Percentiles rank a stretch among this genome's conserved stretches.
Conservation (phyloP, 2,797 vertebrate species). For the Esox lucius region DNA sequence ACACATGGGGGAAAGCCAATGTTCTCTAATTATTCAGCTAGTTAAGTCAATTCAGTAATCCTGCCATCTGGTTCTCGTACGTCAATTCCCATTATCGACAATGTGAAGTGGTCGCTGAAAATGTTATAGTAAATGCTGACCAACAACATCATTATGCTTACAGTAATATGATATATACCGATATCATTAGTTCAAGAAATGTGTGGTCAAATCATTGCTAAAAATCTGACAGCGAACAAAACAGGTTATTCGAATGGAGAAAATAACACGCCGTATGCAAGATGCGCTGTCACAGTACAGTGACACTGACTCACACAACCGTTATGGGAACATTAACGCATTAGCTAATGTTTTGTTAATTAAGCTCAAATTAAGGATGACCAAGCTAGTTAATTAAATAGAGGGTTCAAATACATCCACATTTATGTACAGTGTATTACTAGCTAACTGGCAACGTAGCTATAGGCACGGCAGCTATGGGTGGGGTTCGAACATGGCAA, state of each 20-base stretch:
- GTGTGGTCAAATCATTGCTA: neutral
- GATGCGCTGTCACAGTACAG: neutral
- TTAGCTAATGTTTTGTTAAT: too few relatives aligned
- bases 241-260: neutral
- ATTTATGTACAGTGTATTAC: neutral
- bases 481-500: constrained; percentile 1
- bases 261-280: neutral
- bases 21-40: neutral
- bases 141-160: neutral
- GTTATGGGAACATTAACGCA: neutral
- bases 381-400: neutral
- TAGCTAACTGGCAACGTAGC: neutral
- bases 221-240: neutral
- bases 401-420: neutral
- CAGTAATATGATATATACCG: too few relatives aligned
- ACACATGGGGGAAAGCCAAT: too few relatives aligned
- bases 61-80: neutral
- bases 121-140: neutral
- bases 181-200: neutral
- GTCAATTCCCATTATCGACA: neutral
- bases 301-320: neutral
- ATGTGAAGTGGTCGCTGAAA: neutral
- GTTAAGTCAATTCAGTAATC: neutral
- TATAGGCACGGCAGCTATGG: neutral
- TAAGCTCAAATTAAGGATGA: neutral